Evolutionary conservation across 2,113 vertebrate species (phyloP), one percentile per base, ranked within the genome.

Genomic region (Myxocyprinus asiaticus): DNA sequence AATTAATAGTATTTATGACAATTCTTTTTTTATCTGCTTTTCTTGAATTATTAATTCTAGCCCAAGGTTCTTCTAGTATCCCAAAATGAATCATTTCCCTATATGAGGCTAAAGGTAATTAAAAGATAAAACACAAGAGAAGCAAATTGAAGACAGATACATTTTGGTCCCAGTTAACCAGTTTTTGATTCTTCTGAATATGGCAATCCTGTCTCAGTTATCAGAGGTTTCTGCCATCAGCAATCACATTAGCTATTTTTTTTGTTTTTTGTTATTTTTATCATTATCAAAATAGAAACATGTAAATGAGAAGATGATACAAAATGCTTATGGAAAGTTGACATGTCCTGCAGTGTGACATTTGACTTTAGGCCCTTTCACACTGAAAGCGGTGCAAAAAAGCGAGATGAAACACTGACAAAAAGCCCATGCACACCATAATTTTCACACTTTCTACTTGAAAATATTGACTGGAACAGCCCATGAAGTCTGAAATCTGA

Each of bases 81-180:
- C 17, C 17, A 15, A 53, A 42, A 4, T 43, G 14, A 65, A 53
- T 76, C 42, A 9, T 42, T 43, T 76, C 8, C 9, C 42, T 76
- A 43, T 14, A 9, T 33, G 58, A 76, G 12, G 12, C 9, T 42
- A 53, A 17, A 65, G 48, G 62, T 33, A 76, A 76, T 66, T 76
- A 66, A 76, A 76, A 76, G 74, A 65, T 76, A 76, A 76, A 64
- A 47, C 17, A 48, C 33, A n/a, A 65, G 9, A n/a, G 62, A 65
- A 0, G 48, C 22, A 33, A 47, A 22, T 15, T 14, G 17, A 61
- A 76, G 73, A 53, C 11, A 42, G 73, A 75, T 62, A 64, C 50
- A 64, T 64, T 9, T 64, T 63, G 45, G 10, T 14, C 8, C 43
- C 45, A 51, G 17, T 50, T 51, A 51, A 51, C 9, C 53, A 14